phyloP scores from a whole-genome alignment of 2,113 vertebrate genomes.

The Eclectus roratus region DNA sequence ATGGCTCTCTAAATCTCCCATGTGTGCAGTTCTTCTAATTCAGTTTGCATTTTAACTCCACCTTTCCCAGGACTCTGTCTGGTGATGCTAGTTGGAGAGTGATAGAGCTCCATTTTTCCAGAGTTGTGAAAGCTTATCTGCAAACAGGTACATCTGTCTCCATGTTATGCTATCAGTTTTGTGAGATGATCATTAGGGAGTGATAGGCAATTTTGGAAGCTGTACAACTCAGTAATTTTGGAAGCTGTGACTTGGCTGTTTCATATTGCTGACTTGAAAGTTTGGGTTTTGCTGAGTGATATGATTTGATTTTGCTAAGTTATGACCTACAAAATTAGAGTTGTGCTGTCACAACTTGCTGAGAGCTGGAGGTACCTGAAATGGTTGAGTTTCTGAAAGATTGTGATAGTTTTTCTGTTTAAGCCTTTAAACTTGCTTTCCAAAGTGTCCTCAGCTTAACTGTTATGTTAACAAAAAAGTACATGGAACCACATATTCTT shows the following conservation, averaged over 20 bases:
- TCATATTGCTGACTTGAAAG: not conserved
- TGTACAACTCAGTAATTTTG: not conserved
- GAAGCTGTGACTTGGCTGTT: constrained; percentile 7
- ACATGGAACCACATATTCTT: not conserved
- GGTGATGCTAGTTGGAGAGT: not conserved
- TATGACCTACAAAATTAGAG: not conserved
- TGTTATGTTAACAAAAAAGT: not conserved
- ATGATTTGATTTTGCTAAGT: not conserved
- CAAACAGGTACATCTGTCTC: not conserved
- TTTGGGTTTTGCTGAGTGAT: not conserved
- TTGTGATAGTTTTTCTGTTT: not conserved
- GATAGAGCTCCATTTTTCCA: not conserved
- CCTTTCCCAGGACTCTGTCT: not conserved
- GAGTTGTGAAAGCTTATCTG: not conserved
- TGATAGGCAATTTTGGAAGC: not conserved
- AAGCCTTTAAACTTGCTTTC: not conserved
- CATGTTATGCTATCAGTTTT: not conserved
- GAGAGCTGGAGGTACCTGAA: not conserved
- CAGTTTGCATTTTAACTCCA: not conserved
- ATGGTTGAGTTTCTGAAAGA: not conserved
- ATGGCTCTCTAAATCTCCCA: not conserved
- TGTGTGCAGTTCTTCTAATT: not conserved
- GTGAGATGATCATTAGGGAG: not conserved
- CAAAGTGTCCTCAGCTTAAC: not conserved
- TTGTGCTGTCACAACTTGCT: not conserved